These are phyloP conservation scores for Clinocottus analis DNA, from an alignment of 2,113 vertebrate species.

Conservation along the genomic window DNA sequence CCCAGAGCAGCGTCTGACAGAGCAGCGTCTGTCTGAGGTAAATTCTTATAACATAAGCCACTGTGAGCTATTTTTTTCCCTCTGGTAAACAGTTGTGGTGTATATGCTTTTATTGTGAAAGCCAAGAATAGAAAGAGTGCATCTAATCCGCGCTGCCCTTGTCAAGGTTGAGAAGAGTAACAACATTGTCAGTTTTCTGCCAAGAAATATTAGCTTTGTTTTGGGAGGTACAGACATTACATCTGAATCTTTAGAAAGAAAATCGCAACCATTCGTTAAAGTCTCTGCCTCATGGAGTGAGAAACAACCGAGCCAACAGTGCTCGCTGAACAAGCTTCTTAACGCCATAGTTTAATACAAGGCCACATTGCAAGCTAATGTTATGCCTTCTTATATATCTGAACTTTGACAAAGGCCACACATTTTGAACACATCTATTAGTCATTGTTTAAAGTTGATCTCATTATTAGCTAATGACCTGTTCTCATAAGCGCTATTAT, in stretches of 20 bases:
- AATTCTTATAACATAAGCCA: too few relatives aligned
- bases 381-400: not conserved
- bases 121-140: too few relatives aligned
- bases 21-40: too few relatives aligned
- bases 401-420: not conserved
- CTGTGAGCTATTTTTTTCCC: too few relatives aligned
- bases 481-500: not conserved
- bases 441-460: not conserved
- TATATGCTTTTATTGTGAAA: too few relatives aligned
- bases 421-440: not conserved
- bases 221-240: too few relatives aligned
- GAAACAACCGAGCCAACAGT: not conserved
- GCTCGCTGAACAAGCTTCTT: not conserved
- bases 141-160: too few relatives aligned
- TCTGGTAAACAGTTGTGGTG: too few relatives aligned
- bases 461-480: not conserved
- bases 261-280: not conserved
- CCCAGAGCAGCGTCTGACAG: too few relatives aligned
- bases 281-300: not conserved
- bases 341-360: not conserved
- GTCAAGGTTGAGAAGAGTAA: too few relatives aligned
- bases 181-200: too few relatives aligned
- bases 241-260: not conserved
- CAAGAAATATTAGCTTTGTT: too few relatives aligned
- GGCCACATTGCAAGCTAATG: not conserved